Conservation (phyloP, 2,113 vertebrate genomes). For the Pteropus alecto region DNA sequence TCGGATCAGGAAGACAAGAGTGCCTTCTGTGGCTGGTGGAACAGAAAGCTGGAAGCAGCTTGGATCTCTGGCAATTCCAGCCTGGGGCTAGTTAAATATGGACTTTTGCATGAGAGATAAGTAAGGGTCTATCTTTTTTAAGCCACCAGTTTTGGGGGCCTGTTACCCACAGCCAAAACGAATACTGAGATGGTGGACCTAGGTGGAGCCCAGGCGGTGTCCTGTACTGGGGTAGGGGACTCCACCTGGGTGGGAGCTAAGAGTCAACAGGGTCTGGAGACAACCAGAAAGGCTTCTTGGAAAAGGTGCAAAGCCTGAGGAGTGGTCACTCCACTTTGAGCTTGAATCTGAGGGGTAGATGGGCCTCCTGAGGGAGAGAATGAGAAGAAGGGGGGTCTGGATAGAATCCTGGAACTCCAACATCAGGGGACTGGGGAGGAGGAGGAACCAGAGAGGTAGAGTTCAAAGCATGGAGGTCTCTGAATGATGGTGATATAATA, state of each 20-base stretch:
- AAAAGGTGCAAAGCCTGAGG: not conserved
- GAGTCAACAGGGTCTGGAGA: not conserved
- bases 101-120: not conserved
- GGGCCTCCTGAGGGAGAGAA: not conserved
- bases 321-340: not conserved
- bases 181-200: not conserved
- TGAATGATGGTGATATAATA: not conserved
- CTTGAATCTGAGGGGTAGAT: not conserved
- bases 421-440: not conserved
- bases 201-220: not conserved
- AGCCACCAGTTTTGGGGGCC: not conserved
- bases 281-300: not conserved
- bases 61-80: not conserved
- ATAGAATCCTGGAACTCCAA: not conserved
- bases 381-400: not conserved
- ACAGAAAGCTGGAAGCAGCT: not conserved
- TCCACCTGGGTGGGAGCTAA: not conserved
- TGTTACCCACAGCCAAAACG: not conserved
- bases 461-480: not conserved
- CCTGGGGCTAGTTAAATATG: not conserved
- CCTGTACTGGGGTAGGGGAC: not conserved
- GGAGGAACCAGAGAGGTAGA: not conserved
- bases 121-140: slow-evolving; percentile 5
- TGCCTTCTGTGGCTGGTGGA: not conserved
- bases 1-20: not conserved